Evolutionary conservation across 2,888 invertebrate genomes (phyloP), one percentile per base, ranked within the genome.

Genomic region (Spodoptera exigua): DNA sequence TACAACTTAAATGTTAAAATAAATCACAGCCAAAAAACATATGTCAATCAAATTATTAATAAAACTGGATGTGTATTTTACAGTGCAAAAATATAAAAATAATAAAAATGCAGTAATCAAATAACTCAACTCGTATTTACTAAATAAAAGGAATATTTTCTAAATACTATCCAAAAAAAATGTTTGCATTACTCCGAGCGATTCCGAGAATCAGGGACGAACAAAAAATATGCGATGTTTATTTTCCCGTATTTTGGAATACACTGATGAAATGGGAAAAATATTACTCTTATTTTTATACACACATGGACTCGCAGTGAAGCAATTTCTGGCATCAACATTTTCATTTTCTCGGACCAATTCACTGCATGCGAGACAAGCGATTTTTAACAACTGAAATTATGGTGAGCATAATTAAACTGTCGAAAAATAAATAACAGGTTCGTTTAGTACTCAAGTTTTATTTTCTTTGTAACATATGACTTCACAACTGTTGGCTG

Each of bases 171-270:
- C 5, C 2, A 16, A 40, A 40, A 16, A 40, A 10, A 12, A 40
- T 10, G 16, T 11, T 16, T 40, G 11, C 21, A 2, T n/a, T 32
- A 32, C 2, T 16, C 3, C 21, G 2, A 17, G 11, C 3, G 34
- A 13, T 14, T 53, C 12, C 18, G 11, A 2, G n/a, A 18, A 21
- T n/a, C 18, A 61, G 37, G 17, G 48, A 40, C 34, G 61, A 65
- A 61, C 39, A 39, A 11, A 40, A 36, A 40, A 61, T 13, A 36
- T n/a, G 4, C 11, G 32, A 68, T 52, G 16, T 64, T 68, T 53
- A 69, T 44, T 53, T 48, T 48, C 16, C 17, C 47, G 32, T 36
- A 39, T n/a, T 61, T 48, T 35, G 16, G 62, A 27, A 27, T 9
- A 34, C 32, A 53, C 43, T 40, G 34, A 17, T 37, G 45, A 60